Conservation (phyloP, 92 coral and sea anemone species). For the Phenganax marumi region DNA sequence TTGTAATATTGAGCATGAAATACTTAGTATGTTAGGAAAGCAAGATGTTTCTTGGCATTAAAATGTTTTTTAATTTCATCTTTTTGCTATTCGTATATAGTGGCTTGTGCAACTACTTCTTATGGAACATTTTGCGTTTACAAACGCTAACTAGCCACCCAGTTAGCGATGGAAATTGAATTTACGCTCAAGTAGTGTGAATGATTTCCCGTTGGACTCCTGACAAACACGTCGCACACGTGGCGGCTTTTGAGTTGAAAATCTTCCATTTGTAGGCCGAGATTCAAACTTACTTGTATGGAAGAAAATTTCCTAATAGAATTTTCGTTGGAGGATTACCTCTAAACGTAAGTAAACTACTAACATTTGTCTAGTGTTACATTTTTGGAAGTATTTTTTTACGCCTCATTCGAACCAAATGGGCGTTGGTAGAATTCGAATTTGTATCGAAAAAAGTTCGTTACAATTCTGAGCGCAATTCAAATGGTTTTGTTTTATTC, state of each 20-base stretch:
- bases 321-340: conserved; percentile 94
- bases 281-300: conserved; percentile 66
- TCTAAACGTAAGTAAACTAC: conserved; percentile 61
- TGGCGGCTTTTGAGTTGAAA: background rate
- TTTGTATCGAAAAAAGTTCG: no score
- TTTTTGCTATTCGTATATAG: background rate
- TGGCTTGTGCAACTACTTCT: background rate
- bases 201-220: conserved; percentile 2
- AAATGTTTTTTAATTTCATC: background rate
- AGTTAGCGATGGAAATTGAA: no score
- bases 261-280: conserved; percentile 42
- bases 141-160: no score
- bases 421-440: background rate
- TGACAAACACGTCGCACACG: background rate
- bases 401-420: background rate
- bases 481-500: no score
- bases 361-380: background rate
- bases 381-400: background rate
- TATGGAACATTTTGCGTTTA: background rate
- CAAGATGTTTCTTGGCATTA: background rate
- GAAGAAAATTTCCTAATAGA: conserved; percentile 74
- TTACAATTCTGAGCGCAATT: no score
- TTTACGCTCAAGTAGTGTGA: background rate
- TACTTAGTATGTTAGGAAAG: background rate
- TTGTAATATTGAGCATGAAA: background rate